A percentile compares a stretch with the other conserved stretches of the same genome.
Conservation (phyloP, 1,140 invertebrate species). For the Cyrtorhinus lividipennis region DNA sequence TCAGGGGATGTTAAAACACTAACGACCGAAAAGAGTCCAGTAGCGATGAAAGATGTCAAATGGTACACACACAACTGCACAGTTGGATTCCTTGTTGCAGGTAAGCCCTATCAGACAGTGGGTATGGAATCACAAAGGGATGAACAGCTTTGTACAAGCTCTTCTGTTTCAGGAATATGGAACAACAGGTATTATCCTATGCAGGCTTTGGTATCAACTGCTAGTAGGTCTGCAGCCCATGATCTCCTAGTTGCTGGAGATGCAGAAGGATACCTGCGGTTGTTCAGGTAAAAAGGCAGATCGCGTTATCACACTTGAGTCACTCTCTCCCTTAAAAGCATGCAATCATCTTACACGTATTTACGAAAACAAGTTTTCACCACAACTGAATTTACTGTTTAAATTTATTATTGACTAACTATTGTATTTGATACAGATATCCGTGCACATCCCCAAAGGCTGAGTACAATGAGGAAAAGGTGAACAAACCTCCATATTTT, state of each 20-base stretch:
- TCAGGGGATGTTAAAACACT: slow-evolving; percentile 74
- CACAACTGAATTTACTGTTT: too few relatives aligned
- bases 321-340: too few relatives aligned
- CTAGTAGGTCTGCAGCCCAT: slow-evolving; percentile 62
- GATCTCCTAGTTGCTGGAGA: slow-evolving; percentile 75
- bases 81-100: slow-evolving; percentile 68
- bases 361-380: too few relatives aligned
- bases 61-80: slow-evolving; percentile 75
- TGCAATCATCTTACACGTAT: too few relatives aligned
- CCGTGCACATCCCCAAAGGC: slow-evolving; percentile 68
- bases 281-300: slow-evolving; percentile 78
- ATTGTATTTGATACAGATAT: slow-evolving; percentile 49
- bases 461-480: slow-evolving; percentile 69
- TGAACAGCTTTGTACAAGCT: neutral
- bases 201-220: slow-evolving; percentile 62
- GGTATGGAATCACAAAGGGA: neutral
- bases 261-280: slow-evolving; percentile 75
- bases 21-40: slow-evolving; percentile 64
- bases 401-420: too few relatives aligned
- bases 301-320: too few relatives aligned
- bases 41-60: slow-evolving; percentile 77
- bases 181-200: slow-evolving; percentile 74
- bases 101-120: slow-evolving; percentile 33
- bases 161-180: slow-evolving; percentile 61
- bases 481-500: neutral